Base-by-base conservation (phyloP, 2,797 vertebrate species). In the Lindbergichthys nudifrons region DNA sequence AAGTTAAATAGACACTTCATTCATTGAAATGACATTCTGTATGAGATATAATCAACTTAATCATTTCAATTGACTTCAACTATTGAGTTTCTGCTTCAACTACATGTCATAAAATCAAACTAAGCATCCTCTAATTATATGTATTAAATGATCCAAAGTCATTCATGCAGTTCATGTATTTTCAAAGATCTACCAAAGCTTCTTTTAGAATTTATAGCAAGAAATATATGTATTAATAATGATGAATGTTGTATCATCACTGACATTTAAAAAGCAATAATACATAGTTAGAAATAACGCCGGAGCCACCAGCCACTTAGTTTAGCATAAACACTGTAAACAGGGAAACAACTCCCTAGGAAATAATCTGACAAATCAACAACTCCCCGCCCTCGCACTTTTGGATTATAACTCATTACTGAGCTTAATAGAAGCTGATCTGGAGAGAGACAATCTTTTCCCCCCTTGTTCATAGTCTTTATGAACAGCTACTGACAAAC, bases 1-100 rank as follows among this genome's bases (percentile, higher is more conserved):
- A 77, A 50, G 63, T 52, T 48, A 57, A 69, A 53, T 47, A 60
- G 60, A 84, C 47, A 42, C 57, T 39, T 67, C 30, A 59, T 63
- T 68, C 30, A 67, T 18, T 66, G 16, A 56, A 68, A 65, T 52
- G 32, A 64, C 16, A 50, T 69, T 69, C 59, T 59, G 43, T 5
- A 23, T 59, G 18, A 32, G 48, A 43, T 68, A 9, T 5, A n/a
- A 21, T 48, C 12, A 43, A 19, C 23, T 23, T 65, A 15, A 53
- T 59, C 42, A 16, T 60, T 77, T 7, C n/a, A 53, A 52, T 41
- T 54, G 43, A 63, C 19, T 1, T 66, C 48, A 70, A 21, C 13
- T 10, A 21, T 19, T 15, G 23, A 39, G 51, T 3, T 46, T 66
- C 32, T 68, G 57, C 16, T 4, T 47, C 18, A 9, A 4, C 8